These are phyloP conservation scores for Paratrypauchen microcephalus DNA, from an alignment of 2,797 vertebrate species.

Conservation along the genomic window DNA sequence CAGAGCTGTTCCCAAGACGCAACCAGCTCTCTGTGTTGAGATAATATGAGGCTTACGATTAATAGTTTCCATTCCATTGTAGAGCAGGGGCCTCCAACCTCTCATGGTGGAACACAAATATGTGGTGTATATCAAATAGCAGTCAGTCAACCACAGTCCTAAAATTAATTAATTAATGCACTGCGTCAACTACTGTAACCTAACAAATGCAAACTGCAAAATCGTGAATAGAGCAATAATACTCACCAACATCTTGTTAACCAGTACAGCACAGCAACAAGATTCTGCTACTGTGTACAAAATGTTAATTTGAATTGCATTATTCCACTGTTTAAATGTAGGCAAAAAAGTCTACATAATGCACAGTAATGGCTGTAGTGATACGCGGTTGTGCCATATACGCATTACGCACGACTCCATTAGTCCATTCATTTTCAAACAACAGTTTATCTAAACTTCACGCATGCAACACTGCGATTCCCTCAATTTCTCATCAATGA, in stretches of 20 bases:
- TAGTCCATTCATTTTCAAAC: neutral
- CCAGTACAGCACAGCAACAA: neutral
- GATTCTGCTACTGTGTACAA: no score
- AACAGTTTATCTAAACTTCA: neutral
- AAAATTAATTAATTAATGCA: no score
- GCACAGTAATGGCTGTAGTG: neutral
- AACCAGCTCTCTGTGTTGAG: neutral
- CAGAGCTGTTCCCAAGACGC: neutral
- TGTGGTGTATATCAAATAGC: no score
- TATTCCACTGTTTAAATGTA: neutral
- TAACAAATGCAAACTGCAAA: no score
- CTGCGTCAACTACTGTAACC: no score
- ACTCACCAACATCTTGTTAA: neutral
- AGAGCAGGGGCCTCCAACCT: neutral
- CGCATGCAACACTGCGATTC: neutral
- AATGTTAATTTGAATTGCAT: neutral
- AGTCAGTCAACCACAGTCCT: no score
- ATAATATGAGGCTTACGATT: neutral
- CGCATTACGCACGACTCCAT: neutral
- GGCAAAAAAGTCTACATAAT: neutral
- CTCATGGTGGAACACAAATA: neutral
- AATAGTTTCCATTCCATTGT: neutral
- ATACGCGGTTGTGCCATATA: neutral
- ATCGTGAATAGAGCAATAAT: no score
- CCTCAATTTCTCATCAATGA: conserved; percentile 18